These are phyloP conservation scores for Tolmerus cingulatus DNA, from an alignment of 2,888 invertebrate genomes.

Conservation along the genomic window DNA sequence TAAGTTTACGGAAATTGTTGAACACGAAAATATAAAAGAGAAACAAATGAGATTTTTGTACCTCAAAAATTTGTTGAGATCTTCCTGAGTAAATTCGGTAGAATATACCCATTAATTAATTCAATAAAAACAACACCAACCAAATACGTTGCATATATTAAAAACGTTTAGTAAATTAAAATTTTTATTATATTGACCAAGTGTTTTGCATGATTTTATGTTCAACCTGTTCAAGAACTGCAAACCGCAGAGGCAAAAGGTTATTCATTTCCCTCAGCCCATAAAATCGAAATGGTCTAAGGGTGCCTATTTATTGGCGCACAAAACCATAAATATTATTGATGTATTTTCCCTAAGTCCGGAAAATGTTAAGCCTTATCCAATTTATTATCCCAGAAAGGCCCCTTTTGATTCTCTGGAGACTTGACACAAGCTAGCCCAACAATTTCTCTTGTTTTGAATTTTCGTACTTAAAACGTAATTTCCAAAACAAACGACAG, in stretches of 20 bases:
- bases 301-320: constrained; percentile 2
- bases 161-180: background rate
- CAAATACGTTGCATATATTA: background rate
- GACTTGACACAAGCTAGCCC: background rate
- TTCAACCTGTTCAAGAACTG: background rate
- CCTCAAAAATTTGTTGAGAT: no score
- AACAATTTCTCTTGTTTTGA: constrained; percentile 26
- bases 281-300: constrained; percentile 9
- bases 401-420: background rate
- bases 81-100: no score
- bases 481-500: constrained; percentile 15
- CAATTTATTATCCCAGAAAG: constrained; percentile 22
- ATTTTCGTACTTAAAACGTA: constrained; percentile 19
- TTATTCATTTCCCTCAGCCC: background rate
- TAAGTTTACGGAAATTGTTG: constrained; percentile 26
- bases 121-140: background rate
- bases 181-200: background rate
- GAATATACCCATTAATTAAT: background rate
- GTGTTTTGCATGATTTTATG: constrained; percentile 3
- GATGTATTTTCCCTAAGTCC: background rate
- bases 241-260: background rate
- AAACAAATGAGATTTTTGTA: background rate
- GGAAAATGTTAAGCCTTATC: background rate
- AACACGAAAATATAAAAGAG: background rate
- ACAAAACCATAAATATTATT: constrained; percentile 26